Percentiles rank a stretch among this genome's conserved stretches.
phyloP scores from a whole-genome alignment of 2,113 vertebrate species.

The Semnopithecus entellus region DNA sequence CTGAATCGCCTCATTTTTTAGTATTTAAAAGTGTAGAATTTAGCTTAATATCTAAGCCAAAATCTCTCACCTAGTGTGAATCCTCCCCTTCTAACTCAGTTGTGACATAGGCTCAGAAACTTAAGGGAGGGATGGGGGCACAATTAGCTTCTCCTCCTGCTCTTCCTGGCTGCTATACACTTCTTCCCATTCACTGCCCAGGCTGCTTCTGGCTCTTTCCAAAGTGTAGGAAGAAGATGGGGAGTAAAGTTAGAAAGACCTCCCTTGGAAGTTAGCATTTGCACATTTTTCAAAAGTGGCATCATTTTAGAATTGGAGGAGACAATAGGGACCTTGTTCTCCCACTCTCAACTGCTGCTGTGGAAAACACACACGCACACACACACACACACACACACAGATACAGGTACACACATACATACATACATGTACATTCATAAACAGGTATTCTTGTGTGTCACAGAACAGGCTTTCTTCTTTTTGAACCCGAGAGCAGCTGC shows the following conservation, averaged over 20 bases:
- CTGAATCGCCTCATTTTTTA: not conserved
- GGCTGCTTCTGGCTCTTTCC: not conserved
- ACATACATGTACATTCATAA: not conserved
- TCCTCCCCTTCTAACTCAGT: not conserved
- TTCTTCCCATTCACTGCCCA: not conserved
- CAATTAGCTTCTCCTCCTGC: not conserved
- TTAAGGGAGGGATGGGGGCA: accelerated
- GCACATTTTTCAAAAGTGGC: not conserved
- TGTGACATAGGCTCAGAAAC: not conserved
- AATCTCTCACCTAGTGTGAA: not conserved
- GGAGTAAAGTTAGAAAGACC: not conserved
- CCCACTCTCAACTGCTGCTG: not conserved
- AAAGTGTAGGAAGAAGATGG: not conserved
- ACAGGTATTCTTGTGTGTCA: not conserved
- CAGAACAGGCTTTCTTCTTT: not conserved
- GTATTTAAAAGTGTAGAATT: not conserved
- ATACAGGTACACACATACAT: not conserved
- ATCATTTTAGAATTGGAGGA: not conserved
- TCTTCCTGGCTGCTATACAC: not conserved
- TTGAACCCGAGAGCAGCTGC: not conserved
- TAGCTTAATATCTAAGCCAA: not conserved
- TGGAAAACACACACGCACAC: not conserved
- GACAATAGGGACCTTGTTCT: accelerated
- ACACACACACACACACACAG: not conserved
- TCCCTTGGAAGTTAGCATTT: not conserved